Percentiles rank a stretch among this genome's conserved stretches.
Evolutionary conservation across 2,797 vertebrate genomes (phyloP).

Genomic region (Urosaurus nigricauda): DNA sequence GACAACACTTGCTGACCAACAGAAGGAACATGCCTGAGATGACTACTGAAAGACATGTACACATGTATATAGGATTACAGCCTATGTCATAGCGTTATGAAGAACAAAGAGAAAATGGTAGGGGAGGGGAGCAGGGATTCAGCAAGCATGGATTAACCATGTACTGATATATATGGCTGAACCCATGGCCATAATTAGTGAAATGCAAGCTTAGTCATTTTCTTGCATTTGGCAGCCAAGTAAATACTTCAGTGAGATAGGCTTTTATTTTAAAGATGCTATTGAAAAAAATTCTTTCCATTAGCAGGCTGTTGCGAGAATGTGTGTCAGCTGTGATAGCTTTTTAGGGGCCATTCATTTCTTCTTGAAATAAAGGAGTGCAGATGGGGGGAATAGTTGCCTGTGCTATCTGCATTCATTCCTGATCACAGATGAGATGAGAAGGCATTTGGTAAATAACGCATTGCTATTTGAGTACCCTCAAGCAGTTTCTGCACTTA

Average conservation of each 20-base stretch:
- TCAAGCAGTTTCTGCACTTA: conserved; percentile 36
- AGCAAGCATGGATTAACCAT: neutral
- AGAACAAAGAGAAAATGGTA: neutral
- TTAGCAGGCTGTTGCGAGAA: conserved; percentile 25
- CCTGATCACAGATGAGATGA: conserved; percentile 29
- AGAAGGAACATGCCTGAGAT: neutral
- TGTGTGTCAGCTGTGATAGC: conserved; percentile 38
- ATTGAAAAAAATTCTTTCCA: neutral
- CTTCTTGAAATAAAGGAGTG: neutral
- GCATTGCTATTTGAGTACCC: conserved; percentile 37
- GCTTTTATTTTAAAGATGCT: conserved; percentile 31
- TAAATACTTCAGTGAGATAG: neutral
- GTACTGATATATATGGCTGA: neutral
- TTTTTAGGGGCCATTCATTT: neutral
- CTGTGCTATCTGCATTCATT: conserved; percentile 19
- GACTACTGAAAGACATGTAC: too few relatives aligned
- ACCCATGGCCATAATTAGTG: neutral
- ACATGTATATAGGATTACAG: neutral
- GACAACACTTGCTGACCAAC: neutral
- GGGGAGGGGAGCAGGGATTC: neutral
- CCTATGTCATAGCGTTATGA: rapidly evolving
- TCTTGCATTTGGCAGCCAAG: neutral
- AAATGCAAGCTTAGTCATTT: neutral
- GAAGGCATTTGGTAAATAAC: neutral
- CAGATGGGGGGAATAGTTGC: neutral